Base-by-base conservation (phyloP, 2,113 vertebrate species). In the Grantiella picta region DNA sequence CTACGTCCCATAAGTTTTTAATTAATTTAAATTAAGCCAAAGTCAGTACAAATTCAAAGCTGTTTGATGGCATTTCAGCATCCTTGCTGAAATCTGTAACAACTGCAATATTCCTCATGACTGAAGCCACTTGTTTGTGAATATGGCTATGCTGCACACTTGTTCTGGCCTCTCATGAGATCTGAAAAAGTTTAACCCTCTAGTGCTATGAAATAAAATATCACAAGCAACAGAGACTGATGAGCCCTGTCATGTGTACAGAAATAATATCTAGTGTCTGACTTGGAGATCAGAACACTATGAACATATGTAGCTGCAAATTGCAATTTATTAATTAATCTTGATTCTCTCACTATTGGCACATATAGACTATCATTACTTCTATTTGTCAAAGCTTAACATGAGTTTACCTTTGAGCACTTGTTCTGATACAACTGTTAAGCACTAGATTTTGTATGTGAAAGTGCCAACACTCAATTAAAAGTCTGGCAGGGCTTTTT, bases 101-200 rank as follows among this genome's bases (percentile, higher is more conserved):
- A 80, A n/a, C 15, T 69, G 18, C 12, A 33, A 5, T 33, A 36
- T 27, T 82, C 28, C 18, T 57, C 17, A 52, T 2, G 2, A 59
- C 5, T 53, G 25, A 50, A 77, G 18, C 0, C 15, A 53, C 18
- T 59, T 61, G 6, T 12, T 44, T 77, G 11, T 28, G 38, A 59
- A 35, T 23, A 24, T 0, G 0, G 11, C 10, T 42, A 25, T 0
- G 11, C 21, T 49, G 28, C 11, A 12, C 15, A 3, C 13, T 29
- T 70, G 3, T 49, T 81, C 45, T 45, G 31, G 13, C 36, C 13
- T 54, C 59, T 50, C 69, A 70, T 11, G 28, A 61, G 18, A 27
- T 36, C 42, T 73, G 28, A 42, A 78, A 65, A 2, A 3, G 8
- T 40, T 81, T 53, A 70, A 4, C 9, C 70, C n/a, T 40, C 56